A percentile compares a stretch with the other conserved stretches of the same genome.
Evolutionary conservation across 2,888 invertebrate genomes (phyloP).

Genomic region (Ischnura elegans): DNA sequence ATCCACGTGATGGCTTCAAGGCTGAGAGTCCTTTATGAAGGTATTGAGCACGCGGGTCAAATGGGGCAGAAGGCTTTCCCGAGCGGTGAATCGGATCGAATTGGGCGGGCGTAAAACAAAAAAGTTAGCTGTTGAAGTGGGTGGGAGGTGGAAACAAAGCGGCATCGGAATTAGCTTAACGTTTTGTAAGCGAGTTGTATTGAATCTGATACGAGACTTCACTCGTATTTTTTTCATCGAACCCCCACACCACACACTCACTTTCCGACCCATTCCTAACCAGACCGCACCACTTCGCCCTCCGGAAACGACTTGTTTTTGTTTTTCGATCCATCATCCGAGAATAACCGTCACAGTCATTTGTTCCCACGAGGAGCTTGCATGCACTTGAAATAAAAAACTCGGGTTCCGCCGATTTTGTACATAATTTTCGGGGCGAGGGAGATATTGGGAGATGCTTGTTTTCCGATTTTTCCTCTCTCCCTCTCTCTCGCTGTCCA

Average conservation of each 20-base stretch:
- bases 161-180: conserved; percentile 42
- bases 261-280: not conserved
- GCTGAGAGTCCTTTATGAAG: not conserved
- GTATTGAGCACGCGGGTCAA: not conserved
- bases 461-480: not conserved
- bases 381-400: conserved; percentile 15
- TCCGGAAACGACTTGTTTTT: conserved; percentile 20
- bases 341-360: conserved; percentile 40
- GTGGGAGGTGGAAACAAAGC: not conserved
- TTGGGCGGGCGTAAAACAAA: not conserved
- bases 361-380: conserved; percentile 28
- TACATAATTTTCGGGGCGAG: not conserved
- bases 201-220: conserved; percentile 41
- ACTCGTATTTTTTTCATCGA: not conserved
- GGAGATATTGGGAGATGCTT: conserved; percentile 28
- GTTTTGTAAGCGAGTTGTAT: not conserved
- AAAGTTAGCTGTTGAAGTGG: not conserved
- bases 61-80: not conserved
- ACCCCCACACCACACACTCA: not conserved
- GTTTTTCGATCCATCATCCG: conserved; percentile 48
- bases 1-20: not conserved
- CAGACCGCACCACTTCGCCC: not conserved
- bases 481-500: too few species aligned
- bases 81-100: not conserved
- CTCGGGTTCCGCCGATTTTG: conserved; percentile 1